Conservation (phyloP, 2,797 vertebrate species). For the Miichthys miiuy region DNA sequence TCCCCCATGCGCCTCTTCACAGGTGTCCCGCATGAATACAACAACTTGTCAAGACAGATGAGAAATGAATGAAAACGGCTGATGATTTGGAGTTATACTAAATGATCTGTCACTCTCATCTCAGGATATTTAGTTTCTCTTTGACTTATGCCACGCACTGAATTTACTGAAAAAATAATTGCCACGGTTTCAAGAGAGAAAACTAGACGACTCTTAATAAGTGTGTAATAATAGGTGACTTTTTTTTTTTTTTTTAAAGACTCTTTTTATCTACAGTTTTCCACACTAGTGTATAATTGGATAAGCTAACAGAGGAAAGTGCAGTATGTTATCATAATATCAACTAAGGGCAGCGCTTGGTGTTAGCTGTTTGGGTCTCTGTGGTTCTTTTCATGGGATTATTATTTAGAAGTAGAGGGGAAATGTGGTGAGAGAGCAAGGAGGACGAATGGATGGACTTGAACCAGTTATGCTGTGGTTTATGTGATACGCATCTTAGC, state of each 20-base stretch:
- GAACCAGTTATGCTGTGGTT: background rate
- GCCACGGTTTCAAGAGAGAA: background rate
- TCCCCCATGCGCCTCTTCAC: background rate
- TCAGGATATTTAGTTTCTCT: background rate
- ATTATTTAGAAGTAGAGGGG: background rate
- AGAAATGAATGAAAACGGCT: conserved; percentile 12
- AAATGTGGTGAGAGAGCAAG: background rate
- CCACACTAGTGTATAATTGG: background rate
- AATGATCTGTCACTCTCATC: conserved; percentile 43
- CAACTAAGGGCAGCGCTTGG: background rate
- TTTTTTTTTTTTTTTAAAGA: no score
- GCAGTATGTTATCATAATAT: background rate
- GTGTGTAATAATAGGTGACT: background rate
- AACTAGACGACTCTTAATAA: background rate
- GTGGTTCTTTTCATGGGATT: background rate
- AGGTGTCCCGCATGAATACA: conserved; percentile 10
- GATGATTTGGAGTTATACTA: conserved; percentile 18
- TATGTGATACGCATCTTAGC: background rate
- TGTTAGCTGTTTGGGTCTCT: background rate
- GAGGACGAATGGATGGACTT: background rate
- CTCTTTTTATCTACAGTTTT: background rate
- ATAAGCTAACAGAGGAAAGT: background rate
- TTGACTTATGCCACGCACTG: background rate
- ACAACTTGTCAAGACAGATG: conserved; percentile 27
- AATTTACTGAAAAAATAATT: background rate